Evolutionary conservation across 2,797 vertebrate species (phyloP).

Genomic region (Oreonectes daqikongensis): DNA sequence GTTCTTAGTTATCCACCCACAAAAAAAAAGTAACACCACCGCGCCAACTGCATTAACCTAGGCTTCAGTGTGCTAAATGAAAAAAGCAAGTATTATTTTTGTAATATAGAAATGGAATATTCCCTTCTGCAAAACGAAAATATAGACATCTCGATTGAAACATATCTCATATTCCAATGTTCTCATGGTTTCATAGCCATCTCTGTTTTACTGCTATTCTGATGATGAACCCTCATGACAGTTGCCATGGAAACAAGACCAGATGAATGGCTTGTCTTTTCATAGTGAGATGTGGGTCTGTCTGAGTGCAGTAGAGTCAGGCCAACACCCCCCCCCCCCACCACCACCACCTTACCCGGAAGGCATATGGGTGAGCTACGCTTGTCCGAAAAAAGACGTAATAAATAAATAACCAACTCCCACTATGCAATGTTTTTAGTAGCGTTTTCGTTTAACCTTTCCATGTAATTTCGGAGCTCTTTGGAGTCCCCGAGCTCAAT

Average conservation of each 20-base stretch:
- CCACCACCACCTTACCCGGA: conserved; percentile 64
- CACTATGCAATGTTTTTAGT: conserved; percentile 75
- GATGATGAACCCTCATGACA: conserved; percentile 61
- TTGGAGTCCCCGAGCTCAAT: conserved; percentile 83
- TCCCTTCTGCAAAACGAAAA: conserved; percentile 58
- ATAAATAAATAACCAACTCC: conserved; percentile 39
- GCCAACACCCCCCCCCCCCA: conserved; percentile 42
- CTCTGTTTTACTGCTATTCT: conserved; percentile 54
- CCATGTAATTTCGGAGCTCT: conserved; percentile 87
- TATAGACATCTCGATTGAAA: conserved; percentile 68
- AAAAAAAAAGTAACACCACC: conserved; percentile 41
- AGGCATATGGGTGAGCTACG: conserved; percentile 83
- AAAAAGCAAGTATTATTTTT: conserved; percentile 15
- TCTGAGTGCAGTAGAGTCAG: conserved; percentile 53
- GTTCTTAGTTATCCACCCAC: conserved; percentile 27
- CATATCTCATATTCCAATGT: conserved; percentile 55
- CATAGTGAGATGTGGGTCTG: conserved; percentile 62
- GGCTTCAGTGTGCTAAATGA: conserved; percentile 54
- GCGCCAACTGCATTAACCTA: conserved; percentile 54
- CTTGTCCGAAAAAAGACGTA: conserved; percentile 61
- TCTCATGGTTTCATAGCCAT: conserved; percentile 54
- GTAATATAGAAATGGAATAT: conserved; percentile 40
- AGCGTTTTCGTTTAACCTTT: conserved; percentile 84
- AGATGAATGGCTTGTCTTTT: conserved; percentile 62
- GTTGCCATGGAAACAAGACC: conserved; percentile 67